These are phyloP conservation scores for Ephestia elutella DNA, from an alignment of 1,140 invertebrate genomes.

Conservation along the genomic window DNA sequence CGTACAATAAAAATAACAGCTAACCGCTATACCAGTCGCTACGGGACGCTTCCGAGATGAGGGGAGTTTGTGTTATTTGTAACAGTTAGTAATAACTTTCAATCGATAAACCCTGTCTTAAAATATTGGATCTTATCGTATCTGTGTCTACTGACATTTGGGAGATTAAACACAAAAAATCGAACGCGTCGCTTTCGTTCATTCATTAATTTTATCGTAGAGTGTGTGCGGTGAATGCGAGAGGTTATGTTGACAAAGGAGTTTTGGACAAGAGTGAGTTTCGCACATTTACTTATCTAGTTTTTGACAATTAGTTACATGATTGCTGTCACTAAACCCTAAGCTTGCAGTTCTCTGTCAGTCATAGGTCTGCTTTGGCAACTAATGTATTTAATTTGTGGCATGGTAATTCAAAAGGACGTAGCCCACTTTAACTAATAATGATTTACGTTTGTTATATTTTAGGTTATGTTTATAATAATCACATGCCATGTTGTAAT, in stretches of 20 bases:
- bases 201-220: background rate
- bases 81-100: background rate
- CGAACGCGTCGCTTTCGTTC: constrained; percentile 14
- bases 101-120: background rate
- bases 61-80: constrained; percentile 14
- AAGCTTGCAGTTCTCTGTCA: too few species aligned
- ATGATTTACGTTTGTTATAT: too few species aligned
- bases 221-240: constrained; percentile 12
- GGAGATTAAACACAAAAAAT: constrained; percentile 8
- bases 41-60: constrained; percentile 30
- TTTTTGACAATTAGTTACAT: too few species aligned
- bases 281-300: background rate
- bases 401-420: too few species aligned
- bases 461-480: too few species aligned
- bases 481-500: too few species aligned
- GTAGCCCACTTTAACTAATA: too few species aligned
- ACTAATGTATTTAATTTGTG: too few species aligned
- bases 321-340: too few species aligned
- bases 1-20: constrained; percentile 50
- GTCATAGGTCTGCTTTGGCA: too few species aligned
- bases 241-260: constrained; percentile 63
- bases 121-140: background rate
- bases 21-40: constrained; percentile 36
- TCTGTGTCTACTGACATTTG: background rate
- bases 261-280: constrained; percentile 43